A percentile compares a stretch with the other conserved stretches of the same genome.
These are phyloP conservation scores for Stomorhina lunata DNA, from an alignment of 2,888 invertebrate genomes.

Conservation along the genomic window DNA sequence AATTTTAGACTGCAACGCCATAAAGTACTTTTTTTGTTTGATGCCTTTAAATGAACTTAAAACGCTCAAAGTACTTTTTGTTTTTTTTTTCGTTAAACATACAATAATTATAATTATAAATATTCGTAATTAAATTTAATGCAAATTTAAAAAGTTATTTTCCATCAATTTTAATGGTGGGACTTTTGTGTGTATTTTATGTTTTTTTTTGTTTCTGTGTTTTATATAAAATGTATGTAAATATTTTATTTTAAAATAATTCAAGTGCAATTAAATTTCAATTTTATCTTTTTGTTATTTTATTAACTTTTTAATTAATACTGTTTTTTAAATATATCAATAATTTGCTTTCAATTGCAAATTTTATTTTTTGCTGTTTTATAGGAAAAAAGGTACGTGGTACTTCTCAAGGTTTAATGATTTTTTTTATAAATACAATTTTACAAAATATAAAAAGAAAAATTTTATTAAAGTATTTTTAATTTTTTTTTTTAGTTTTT, in stretches of 20 bases:
- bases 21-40: conserved; percentile 26
- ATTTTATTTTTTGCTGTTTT: not conserved
- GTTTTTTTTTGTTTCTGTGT: not conserved
- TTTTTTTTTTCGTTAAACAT: conserved; percentile 3
- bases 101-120: not conserved
- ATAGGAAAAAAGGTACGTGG: conserved; percentile 54
- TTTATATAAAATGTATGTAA: not conserved
- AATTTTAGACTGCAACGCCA: conserved; percentile 60
- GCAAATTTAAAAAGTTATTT: not conserved
- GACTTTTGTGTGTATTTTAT: not conserved
- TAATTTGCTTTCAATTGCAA: not conserved
- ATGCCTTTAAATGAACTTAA: not conserved
- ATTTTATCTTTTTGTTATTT: not conserved
- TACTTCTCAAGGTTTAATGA: conserved; percentile 47
- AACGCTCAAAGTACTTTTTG: conserved; percentile 17
- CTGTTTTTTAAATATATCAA: not conserved
- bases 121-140: conserved; percentile 33
- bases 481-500: not conserved
- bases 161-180: conserved; percentile 28
- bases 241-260: conserved; percentile 12
- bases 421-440: not conserved
- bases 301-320: not conserved
- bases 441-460: conserved; percentile 15
- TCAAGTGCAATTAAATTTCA: conserved; percentile 4
- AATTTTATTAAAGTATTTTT: not conserved